phyloP scores from a whole-genome alignment of 2,888 invertebrate genomes.

The Lumbricus terrestris region DNA sequence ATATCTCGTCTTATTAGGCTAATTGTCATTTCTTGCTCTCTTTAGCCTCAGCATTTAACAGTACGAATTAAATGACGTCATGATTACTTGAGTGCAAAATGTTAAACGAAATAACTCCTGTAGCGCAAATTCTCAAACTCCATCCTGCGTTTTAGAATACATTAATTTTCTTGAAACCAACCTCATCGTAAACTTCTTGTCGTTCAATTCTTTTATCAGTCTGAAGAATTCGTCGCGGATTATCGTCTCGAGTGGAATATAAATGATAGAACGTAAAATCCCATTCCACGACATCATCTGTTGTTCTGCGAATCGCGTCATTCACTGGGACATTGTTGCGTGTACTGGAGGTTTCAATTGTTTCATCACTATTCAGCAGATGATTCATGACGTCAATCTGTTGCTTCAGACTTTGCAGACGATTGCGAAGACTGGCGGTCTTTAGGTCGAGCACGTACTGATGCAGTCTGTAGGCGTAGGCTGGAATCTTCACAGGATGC shows the following conservation, averaged over 20 bases:
- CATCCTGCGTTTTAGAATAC: too few species aligned
- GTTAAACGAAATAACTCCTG: too few species aligned
- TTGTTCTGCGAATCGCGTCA: too few species aligned
- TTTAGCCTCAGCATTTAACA: too few species aligned
- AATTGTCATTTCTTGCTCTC: too few species aligned
- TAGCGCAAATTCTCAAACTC: too few species aligned
- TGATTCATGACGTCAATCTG: background rate
- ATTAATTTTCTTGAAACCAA: too few species aligned
- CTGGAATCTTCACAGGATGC: slow-evolving; percentile 83
- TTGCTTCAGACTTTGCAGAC: slow-evolving; percentile 33
- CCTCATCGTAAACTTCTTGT: slow-evolving; percentile 64
- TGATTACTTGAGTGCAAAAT: too few species aligned
- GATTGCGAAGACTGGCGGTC: slow-evolving; percentile 46
- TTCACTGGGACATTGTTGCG: too few species aligned
- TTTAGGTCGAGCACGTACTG: slow-evolving; percentile 76
- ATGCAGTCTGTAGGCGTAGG: slow-evolving; percentile 83
- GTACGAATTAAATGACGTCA: too few species aligned
- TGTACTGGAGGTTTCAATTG: too few species aligned
- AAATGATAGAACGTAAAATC: slow-evolving; percentile 82
- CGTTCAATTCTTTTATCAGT: slow-evolving; percentile 77
- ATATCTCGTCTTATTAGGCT: too few species aligned
- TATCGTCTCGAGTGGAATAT: slow-evolving; percentile 77
- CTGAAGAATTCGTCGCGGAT: slow-evolving; percentile 84
- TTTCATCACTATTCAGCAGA: background rate
- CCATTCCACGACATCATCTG: slow-evolving; percentile 76